phyloP scores from a whole-genome alignment of 2,888 invertebrate species.

The Drepanosiphum platanoidis region DNA sequence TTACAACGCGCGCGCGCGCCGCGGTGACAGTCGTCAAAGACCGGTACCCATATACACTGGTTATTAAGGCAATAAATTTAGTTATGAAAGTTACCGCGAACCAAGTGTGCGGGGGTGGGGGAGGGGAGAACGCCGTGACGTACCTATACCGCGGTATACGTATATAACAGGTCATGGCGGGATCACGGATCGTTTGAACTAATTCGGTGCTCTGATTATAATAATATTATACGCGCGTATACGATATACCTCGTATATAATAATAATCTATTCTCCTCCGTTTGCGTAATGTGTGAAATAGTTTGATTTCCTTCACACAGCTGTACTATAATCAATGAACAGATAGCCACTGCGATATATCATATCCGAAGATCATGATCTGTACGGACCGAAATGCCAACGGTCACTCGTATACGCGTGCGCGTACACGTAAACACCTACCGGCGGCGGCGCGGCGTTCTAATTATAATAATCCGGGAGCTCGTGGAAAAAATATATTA shows the following conservation, averaged over 20 bases:
- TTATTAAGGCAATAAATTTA: constrained; percentile 23
- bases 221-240: background rate
- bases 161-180: constrained; percentile 45
- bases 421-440: too few species aligned
- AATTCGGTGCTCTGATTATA: background rate
- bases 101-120: background rate
- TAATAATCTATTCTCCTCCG: background rate
- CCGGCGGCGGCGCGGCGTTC: background rate
- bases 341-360: background rate
- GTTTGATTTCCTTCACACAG: background rate
- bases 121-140: constrained; percentile 22
- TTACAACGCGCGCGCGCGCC: too few species aligned
- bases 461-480: constrained; percentile 1
- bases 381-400: background rate
- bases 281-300: constrained; percentile 26
- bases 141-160: background rate
- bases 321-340: constrained; percentile 10
- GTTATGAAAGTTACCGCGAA: constrained; percentile 20
- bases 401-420: too few species aligned
- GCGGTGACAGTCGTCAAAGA: background rate
- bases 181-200: background rate
- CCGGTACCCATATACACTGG: background rate
- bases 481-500: background rate
- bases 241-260: background rate
- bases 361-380: background rate